Base-by-base conservation (phyloP, 2,888 invertebrate species). In the Euzetes globulus region DNA sequence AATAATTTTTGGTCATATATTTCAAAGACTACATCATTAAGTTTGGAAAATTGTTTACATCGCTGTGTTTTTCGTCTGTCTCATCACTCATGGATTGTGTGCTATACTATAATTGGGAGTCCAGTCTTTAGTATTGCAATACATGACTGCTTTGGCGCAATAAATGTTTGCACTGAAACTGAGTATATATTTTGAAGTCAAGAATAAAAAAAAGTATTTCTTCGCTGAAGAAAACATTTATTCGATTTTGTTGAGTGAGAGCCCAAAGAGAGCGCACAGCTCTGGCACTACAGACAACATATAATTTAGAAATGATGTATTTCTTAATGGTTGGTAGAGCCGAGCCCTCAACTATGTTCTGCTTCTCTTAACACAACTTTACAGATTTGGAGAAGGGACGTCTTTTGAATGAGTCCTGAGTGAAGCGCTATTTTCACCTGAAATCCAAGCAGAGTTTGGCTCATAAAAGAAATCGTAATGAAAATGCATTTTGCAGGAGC, bases 291-390 rank as follows among this genome's bases (percentile, higher is more conserved):
- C 15, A 55, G 55, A 72, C 55, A 58, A 45, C 72, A 72, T 72
- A 60, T 58, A 72, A 72, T 72, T 58, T 60, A n/a, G 15, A 60
- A 60, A 72, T 72, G 72, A 72, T 72, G 72, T 58, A 72, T 72
- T 58, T 45, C 60, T 71, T 71, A 71, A 71, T 71, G 71, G 71
- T 68, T 68, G n/a, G 37, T 11, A 68, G 33, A 27, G 71, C 71
- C 71, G 47, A 71, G 50, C 71, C 71, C 71, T 71, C 52, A 37
- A 71, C 47, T 45, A 47, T 19, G 45, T 47, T 29, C 71, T 29
- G 33, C 7, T 33, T 33, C 33, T 33, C 33, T 33, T 33, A 33
- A 33, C 33, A 33, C 33, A 33, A 33, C n/a, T 63, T 63, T 1
- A 63, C 33, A n/a, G 33, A 33, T 33, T 63, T 29, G 4, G 17